Evolutionary conservation across 1,140 invertebrate genomes (phyloP), one percentile per base, ranked within the genome.

Genomic region (Orussus abietinus): DNA sequence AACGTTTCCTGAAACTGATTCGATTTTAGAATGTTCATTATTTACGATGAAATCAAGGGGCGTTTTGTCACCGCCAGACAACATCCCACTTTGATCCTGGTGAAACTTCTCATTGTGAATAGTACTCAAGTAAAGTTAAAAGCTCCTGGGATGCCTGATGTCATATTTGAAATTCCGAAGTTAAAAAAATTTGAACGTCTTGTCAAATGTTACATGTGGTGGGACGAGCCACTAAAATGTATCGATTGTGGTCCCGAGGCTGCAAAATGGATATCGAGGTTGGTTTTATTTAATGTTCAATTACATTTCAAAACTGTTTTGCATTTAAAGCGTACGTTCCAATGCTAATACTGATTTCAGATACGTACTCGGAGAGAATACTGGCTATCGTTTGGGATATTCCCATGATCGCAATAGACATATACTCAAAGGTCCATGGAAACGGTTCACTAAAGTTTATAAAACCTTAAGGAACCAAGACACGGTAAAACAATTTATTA

Each of bases 211-310:
- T 44, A 40, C 3, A 53, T 66, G 53, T 67, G 64, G 62, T 62
- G 47, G 35, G 56, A 52, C 3, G 65, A 68, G 45, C 37, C 47
- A 13, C 29, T 69, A 0, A 53, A 60, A 14, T 62, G 64, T 39
- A 55, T 66, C 15, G 69, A 74, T 53, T 74, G 71, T 45, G 71
- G 71, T n/a, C 26, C 57, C 11, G 62, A 60, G 31, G 46, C 57
- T 7, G 59, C 62, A 4, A 48, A 54, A 45, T 74, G 71, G 71
- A 49, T 74, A 20, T 70, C 68, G 0, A 62, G 52, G 62, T 69
- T 32, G n/a, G 42, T 12, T 18, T 26, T 33, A 31, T 15, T 42
- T 18, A 38, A 30, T 11, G 13, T 1, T 15, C 17, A 6, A 36
- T 46, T 36, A 32, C 20, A 7, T 10, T 40, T 31, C n/a, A 31